A percentile compares a stretch with the other conserved stretches of the same genome.
Evolutionary conservation across 2,888 invertebrate species (phyloP).

Genomic region (Cryptophagus acutangulus): DNA sequence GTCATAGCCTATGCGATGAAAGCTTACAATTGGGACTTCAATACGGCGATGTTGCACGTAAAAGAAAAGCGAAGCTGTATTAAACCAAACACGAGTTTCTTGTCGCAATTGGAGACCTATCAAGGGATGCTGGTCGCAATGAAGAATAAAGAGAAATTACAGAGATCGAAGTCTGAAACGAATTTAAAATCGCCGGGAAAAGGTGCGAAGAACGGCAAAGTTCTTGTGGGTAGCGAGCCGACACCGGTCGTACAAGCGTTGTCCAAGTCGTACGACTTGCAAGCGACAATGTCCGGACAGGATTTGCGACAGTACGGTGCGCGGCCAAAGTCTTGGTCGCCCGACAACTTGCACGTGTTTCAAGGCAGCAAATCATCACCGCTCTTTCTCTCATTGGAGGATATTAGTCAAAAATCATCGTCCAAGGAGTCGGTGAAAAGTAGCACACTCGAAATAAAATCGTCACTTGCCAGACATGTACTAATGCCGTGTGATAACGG

Average conservation of each 20-base stretch:
- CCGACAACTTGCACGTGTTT: conserved; percentile 61
- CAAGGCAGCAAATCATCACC: conserved; percentile 49
- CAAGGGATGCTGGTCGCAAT: conserved; percentile 84
- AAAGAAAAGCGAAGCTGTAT: conserved; percentile 88
- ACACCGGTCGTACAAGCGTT: conserved; percentile 59
- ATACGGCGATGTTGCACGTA: conserved; percentile 83
- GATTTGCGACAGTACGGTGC: conserved; percentile 42
- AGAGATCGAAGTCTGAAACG: conserved; percentile 89
- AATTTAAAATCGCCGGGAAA: conserved; percentile 66
- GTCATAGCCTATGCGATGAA: conserved; percentile 99
- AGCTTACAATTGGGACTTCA: conserved; percentile 89
- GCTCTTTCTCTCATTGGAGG: conserved; percentile 65
- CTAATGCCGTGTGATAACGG: conserved; percentile 83
- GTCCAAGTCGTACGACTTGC: conserved; percentile 30
- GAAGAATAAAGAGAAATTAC: conserved; percentile 89
- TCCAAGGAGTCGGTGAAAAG: conserved; percentile 34
- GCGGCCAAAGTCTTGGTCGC: conserved; percentile 48
- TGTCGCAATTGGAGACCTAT: conserved; percentile 91
- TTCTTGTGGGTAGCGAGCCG: conserved; percentile 55
- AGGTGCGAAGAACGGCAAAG: conserved; percentile 45
- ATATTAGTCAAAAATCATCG: conserved; percentile 48
- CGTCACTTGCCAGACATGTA: conserved; percentile 60
- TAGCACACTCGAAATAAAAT: conserved; percentile 28
- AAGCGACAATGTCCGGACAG: conserved; percentile 36
- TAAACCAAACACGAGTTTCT: conserved; percentile 93